Evolutionary conservation across 2,113 vertebrate genomes (phyloP).

Genomic region (Cricetomys ansorgei): DNA sequence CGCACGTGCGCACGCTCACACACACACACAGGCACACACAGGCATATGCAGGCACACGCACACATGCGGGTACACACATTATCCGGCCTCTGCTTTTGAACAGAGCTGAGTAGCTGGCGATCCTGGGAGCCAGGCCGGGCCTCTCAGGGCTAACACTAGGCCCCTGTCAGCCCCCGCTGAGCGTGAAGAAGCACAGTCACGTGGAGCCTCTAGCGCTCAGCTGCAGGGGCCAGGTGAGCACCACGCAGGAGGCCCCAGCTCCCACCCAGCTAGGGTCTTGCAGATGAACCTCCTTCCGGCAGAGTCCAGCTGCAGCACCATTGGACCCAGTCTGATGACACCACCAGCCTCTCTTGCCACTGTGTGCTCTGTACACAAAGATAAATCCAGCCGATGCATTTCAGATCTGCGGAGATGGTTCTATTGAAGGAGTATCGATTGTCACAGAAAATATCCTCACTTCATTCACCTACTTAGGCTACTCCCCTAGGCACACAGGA

Average conservation of each 20-base stretch:
- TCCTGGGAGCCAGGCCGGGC: background rate
- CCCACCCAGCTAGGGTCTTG: background rate
- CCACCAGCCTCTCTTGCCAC: background rate
- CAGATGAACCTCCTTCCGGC: background rate
- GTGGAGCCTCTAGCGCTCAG: background rate
- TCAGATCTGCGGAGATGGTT: constrained; percentile 86
- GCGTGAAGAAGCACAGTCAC: background rate
- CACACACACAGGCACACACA: background rate
- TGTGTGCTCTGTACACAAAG: constrained; percentile 7
- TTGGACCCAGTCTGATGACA: background rate
- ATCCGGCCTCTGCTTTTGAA: background rate
- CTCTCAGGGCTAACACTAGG: background rate
- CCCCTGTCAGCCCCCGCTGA: background rate
- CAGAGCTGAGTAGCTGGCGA: background rate
- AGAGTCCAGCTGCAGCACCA: fast-evolving
- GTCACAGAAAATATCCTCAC: constrained; percentile 86
- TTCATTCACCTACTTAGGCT: constrained; percentile 88
- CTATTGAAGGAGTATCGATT: constrained; percentile 87
- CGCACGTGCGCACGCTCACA: background rate
- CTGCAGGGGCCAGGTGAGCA: background rate
- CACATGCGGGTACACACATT: no score
- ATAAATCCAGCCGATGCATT: constrained; percentile 81
- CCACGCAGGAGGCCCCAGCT: fast-evolving
- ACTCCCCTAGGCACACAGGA: constrained; percentile 83
- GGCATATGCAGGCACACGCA: fast-evolving